These are phyloP conservation scores for Chironomus tepperi DNA, from an alignment of 1,140 invertebrate species.

Conservation along the genomic window DNA sequence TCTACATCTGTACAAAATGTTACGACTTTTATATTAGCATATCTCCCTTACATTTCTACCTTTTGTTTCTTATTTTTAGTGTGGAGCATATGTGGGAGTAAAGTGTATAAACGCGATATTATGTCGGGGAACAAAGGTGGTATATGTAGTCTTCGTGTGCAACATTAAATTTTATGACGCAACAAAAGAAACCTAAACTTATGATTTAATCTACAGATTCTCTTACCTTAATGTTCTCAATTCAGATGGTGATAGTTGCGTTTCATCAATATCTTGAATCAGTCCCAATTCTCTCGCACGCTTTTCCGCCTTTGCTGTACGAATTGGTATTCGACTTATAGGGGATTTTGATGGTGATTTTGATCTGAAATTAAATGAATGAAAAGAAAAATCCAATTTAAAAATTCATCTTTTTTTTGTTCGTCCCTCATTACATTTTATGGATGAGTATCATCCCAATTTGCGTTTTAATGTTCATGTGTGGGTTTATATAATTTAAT, in stretches of 20 bases:
- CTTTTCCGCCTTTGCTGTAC: slow-evolving; percentile 37
- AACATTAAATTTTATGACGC: slow-evolving; percentile 1
- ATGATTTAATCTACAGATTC: background rate
- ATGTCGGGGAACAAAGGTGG: no score
- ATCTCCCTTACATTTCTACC: background rate
- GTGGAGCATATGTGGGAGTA: no score
- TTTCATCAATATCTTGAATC: slow-evolving; percentile 13
- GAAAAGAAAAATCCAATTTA: background rate
- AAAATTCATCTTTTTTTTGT: background rate
- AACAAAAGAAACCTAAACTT: background rate
- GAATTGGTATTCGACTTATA: slow-evolving; percentile 37
- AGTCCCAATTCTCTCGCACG: slow-evolving; percentile 27
- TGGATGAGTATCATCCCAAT: no score
- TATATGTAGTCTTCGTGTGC: no score
- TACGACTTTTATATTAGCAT: slow-evolving; percentile 9
- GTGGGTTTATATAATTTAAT: no score
- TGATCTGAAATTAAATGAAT: background rate
- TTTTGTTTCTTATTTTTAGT: background rate
- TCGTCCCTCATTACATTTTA: background rate
- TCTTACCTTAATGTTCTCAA: slow-evolving; percentile 18
- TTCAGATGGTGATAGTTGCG: slow-evolving; percentile 3
- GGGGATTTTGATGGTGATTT: slow-evolving; percentile 21
- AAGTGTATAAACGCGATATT: no score
- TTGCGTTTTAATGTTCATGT: no score
- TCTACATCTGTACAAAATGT: background rate